Percentiles rank a stretch among this genome's conserved stretches.
Evolutionary conservation across 2,113 vertebrate genomes (phyloP).

Genomic region (Galemys pyrenaicus): DNA sequence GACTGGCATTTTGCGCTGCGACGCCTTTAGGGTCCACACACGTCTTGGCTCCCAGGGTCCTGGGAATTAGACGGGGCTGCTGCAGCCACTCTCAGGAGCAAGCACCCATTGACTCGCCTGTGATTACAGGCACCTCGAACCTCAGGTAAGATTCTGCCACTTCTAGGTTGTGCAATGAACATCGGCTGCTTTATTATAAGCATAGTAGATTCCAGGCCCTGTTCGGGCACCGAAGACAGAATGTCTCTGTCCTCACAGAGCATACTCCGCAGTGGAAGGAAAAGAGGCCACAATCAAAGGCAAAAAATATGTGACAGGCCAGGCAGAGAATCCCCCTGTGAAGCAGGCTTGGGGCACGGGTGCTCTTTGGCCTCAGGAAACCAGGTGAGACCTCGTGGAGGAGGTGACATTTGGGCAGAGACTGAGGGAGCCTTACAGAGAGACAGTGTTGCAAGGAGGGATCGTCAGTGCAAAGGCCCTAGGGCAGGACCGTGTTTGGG

Average conservation of each 20-base stretch:
- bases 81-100: background rate
- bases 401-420: background rate
- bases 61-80: background rate
- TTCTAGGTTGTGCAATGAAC: background rate
- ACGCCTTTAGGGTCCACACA: background rate
- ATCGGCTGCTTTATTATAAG: too few relatives aligned
- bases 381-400: background rate
- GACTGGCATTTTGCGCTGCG: rapidly evolving
- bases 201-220: background rate
- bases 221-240: background rate
- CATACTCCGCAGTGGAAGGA: background rate
- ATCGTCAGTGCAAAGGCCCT: background rate
- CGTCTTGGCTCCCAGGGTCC: background rate
- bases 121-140: background rate
- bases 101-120: background rate
- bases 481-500: background rate
- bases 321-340: background rate
- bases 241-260: background rate
- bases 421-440: background rate
- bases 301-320: background rate
- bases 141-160: background rate
- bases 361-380: too few relatives aligned
- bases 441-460: background rate
- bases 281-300: background rate
- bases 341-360: background rate